phyloP scores from a whole-genome alignment of 2,797 vertebrate genomes.

The Alauda arvensis region DNA sequence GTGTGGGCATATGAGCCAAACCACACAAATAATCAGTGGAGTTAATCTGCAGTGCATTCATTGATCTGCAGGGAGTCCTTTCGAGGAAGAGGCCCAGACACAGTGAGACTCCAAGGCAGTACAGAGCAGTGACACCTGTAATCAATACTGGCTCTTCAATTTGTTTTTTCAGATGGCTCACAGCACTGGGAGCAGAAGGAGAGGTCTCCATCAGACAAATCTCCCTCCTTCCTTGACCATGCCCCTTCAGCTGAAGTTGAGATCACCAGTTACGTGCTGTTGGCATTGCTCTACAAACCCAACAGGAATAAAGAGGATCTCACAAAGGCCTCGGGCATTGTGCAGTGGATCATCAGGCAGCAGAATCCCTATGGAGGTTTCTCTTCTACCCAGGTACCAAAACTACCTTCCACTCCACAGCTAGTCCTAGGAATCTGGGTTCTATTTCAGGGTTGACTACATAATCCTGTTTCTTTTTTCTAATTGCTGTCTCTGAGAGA shows the following conservation, averaged over 20 bases:
- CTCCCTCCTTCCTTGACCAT: slow-evolving; percentile 23
- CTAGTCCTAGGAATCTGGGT: background rate
- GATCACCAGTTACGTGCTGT: slow-evolving; percentile 77
- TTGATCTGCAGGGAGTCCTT: background rate
- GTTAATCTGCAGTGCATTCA: background rate
- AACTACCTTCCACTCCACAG: background rate
- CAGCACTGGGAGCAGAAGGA: slow-evolving; percentile 57
- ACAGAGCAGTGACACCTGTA: background rate
- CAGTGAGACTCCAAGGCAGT: background rate
- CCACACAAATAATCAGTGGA: background rate
- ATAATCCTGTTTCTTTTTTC: background rate
- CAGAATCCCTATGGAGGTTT: slow-evolving; percentile 87
- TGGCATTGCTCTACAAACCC: slow-evolving; percentile 75
- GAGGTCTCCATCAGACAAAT: background rate
- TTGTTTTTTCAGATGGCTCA: slow-evolving; percentile 39
- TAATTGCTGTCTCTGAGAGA: background rate
- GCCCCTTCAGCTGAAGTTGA: slow-evolving; percentile 80
- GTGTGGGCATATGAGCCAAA: background rate
- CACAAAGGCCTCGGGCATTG: slow-evolving; percentile 68
- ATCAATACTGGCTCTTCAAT: background rate
- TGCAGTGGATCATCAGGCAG: slow-evolving; percentile 79
- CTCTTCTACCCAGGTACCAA: slow-evolving; percentile 82
- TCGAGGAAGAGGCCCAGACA: background rate
- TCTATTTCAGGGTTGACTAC: background rate
- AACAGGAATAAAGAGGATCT: slow-evolving; percentile 54